These are phyloP conservation scores for Plemyria rubiginata DNA, from an alignment of 2,888 invertebrate genomes.

Conservation along the genomic window DNA sequence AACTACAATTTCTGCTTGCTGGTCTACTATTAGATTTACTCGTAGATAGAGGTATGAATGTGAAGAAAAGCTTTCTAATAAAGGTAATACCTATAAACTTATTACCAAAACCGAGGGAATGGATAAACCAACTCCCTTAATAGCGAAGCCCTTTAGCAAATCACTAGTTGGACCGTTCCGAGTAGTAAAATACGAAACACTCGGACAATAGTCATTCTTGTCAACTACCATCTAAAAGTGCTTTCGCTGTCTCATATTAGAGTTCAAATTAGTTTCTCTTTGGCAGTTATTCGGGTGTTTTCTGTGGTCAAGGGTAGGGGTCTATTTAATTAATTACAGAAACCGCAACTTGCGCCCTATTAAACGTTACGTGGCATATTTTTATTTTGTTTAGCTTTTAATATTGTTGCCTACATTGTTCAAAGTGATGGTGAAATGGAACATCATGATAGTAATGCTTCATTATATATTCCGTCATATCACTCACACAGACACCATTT, in stretches of 20 bases:
- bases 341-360: slow-evolving; percentile 72
- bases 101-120: slow-evolving; percentile 49
- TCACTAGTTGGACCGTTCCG: slow-evolving; percentile 64
- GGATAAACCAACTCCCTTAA: slow-evolving; percentile 63
- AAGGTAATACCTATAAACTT: slow-evolving; percentile 60
- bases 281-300: slow-evolving; percentile 49
- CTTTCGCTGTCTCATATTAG: slow-evolving; percentile 51
- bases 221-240: slow-evolving; percentile 45
- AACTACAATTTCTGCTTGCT: no score
- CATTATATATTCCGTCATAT: slow-evolving; percentile 18
- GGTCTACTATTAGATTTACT: neutral
- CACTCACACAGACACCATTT: slow-evolving; percentile 12
- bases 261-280: slow-evolving; percentile 55
- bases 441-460: slow-evolving; percentile 15
- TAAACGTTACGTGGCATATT: slow-evolving; percentile 63
- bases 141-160: slow-evolving; percentile 63
- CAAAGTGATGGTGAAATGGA: slow-evolving; percentile 16
- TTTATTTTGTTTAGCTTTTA: slow-evolving; percentile 56
- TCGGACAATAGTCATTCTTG: slow-evolving; percentile 58
- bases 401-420: slow-evolving; percentile 47
- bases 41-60: slow-evolving; percentile 28
- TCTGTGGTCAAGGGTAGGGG: slow-evolving; percentile 66
- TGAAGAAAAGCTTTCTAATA: slow-evolving; percentile 42
- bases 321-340: slow-evolving; percentile 76
- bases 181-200: slow-evolving; percentile 70